Base-by-base conservation (phyloP, 2,888 invertebrate species). In the Gortyna flavago region DNA sequence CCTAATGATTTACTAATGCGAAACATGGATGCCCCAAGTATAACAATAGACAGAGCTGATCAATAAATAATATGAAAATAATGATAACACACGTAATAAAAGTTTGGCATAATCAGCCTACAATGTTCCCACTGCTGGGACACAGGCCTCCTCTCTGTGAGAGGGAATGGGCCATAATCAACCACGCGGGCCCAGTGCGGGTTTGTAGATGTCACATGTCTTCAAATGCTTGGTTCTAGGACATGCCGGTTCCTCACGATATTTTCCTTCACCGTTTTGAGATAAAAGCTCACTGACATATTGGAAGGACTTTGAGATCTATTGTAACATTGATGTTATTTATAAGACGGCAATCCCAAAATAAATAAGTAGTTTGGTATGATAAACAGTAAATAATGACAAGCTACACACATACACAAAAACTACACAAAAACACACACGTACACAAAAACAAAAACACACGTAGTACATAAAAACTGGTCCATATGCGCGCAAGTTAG, bases 1-100 rank as follows among this genome's bases (percentile, higher is more conserved):
- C 57, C 16, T 65, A 69, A 66, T 79, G 79, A 79, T 83, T 44
- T 35, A 73, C 54, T 72, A 35, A 54, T 62, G 9, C 5, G 41
- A 62, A 72, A 59, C n/a, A 6, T 44, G 32, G 18, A 51, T 25
- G 13, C 7, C 29, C 16, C 35, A n/a, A 29, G 18, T 29, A 4
- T 44, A 54, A 54, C 8, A 54, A 70, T 32, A 62, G 29, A 51
- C 9, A 51, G n/a, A 48, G 18, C n/a, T 18, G 0, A 62, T 62
- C 29, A 25, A 35, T 44, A 57, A 57, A 59, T n/a, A 51, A 18
- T 41, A 35, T 13, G n/a, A 32, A 62, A 71, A 16, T 35, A 29
- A 41, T n/a, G 13, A 51, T n/a, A 18, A 35, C 0, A 80, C 9
- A 21, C 11, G 6, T 29, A 25, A 29, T 72, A 38, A 48, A 64